Evolutionary conservation across 2,888 invertebrate species (phyloP).

Genomic region (Coronaproctus castanopsis): DNA sequence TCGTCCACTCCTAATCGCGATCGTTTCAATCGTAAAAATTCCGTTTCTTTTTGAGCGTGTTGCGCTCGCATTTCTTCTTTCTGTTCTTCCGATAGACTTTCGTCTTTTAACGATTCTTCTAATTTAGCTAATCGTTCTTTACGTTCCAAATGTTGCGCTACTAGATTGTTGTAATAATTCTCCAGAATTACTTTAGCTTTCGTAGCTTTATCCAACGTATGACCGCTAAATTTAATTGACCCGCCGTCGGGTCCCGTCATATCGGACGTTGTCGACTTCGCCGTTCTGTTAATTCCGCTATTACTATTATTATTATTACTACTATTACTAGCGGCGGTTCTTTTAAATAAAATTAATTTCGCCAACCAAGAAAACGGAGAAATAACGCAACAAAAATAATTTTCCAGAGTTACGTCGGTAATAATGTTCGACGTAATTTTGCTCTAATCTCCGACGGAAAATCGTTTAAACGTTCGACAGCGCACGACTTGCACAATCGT

Average conservation of each 20-base stretch:
- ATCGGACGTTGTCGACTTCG: slow-evolving; percentile 26
- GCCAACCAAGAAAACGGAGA: background rate
- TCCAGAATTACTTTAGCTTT: slow-evolving; percentile 97
- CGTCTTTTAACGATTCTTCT: slow-evolving; percentile 91
- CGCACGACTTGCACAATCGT: slow-evolving; percentile 53
- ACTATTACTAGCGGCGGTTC: background rate
- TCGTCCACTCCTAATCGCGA: slow-evolving; percentile 92
- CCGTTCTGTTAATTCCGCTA: background rate
- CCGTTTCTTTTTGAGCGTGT: slow-evolving; percentile 96
- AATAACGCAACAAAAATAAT: background rate
- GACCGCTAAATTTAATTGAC: slow-evolving; percentile 87
- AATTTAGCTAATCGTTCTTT: slow-evolving; percentile 83
- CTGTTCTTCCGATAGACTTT: slow-evolving; percentile 81
- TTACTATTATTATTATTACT: background rate
- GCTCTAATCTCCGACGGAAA: slow-evolving; percentile 44
- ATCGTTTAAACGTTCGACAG: slow-evolving; percentile 31
- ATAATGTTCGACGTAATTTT: slow-evolving; percentile 9
- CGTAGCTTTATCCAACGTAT: slow-evolving; percentile 94
- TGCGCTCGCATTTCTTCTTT: slow-evolving; percentile 83
- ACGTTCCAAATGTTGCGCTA: slow-evolving; percentile 90
- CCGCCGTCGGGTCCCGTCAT: slow-evolving; percentile 63
- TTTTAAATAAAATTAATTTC: background rate
- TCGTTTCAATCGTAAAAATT: slow-evolving; percentile 87
- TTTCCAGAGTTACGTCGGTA: background rate
- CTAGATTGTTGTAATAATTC: slow-evolving; percentile 96